A percentile compares a stretch with the other conserved stretches of the same genome.
These are phyloP conservation scores for Rosalia funebris DNA, from an alignment of 2,888 invertebrate genomes.

Conservation along the genomic window DNA sequence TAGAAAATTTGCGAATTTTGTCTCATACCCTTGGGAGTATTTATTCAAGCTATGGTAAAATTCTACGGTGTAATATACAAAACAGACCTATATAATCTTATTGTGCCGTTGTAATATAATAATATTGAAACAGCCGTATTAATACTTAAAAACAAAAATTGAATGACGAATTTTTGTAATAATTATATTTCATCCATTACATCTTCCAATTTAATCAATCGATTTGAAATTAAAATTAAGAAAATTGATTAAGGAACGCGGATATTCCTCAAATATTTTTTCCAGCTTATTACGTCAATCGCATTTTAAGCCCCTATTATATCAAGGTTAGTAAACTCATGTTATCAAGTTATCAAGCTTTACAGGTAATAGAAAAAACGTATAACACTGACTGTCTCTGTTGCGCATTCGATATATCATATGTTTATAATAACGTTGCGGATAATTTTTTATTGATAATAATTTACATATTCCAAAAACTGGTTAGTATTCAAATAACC, in stretches of 20 bases:
- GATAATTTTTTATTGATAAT: background rate
- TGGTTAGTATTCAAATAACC: background rate
- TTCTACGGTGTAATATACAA: no score
- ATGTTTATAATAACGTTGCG: background rate
- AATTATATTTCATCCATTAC: no score
- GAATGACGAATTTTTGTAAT: no score
- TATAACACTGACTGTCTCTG: background rate
- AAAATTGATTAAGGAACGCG: background rate
- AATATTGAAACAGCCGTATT: no score
- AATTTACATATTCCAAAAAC: background rate
- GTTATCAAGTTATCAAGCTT: background rate
- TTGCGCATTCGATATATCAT: background rate
- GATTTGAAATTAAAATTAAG: background rate
- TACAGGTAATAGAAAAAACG: background rate
- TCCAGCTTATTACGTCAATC: background rate
- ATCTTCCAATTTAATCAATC: background rate
- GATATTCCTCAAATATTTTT: background rate
- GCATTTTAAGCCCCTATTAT: slow-evolving; percentile 1
- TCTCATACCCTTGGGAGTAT: no score
- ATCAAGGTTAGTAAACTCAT: slow-evolving; percentile 1
- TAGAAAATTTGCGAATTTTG: no score
- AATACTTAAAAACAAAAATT: no score
- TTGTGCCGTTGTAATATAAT: no score
- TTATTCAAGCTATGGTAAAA: no score
- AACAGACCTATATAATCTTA: no score